Evolutionary conservation across 2,888 invertebrate genomes (phyloP).

Genomic region (Troides oblongomaculatus): DNA sequence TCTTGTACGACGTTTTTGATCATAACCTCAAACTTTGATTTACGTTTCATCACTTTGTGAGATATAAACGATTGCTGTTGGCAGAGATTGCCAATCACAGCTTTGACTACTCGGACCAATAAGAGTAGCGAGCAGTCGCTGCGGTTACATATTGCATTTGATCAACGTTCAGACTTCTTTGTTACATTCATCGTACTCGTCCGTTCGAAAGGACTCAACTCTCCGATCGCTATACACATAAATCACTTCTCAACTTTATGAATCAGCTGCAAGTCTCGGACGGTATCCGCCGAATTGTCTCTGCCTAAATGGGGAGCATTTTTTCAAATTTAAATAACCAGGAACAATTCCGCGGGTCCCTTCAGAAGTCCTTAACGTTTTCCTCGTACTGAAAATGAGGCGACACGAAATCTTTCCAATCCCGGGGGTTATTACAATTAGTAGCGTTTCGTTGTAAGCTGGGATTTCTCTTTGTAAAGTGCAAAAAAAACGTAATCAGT

Average conservation of each 20-base stretch:
- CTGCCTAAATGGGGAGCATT: conserved; percentile 12
- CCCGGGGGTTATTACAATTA: conserved; percentile 22
- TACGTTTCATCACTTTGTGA: too few species aligned
- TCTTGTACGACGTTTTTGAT: too few species aligned
- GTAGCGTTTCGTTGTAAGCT: conserved; percentile 7
- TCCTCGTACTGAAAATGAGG: conserved; percentile 5
- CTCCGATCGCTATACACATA: too few species aligned
- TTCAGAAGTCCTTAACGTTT: background rate
- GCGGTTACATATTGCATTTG: background rate
- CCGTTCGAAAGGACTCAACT: too few species aligned
- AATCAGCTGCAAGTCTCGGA: too few species aligned
- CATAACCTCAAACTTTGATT: too few species aligned
- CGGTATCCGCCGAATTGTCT: background rate
- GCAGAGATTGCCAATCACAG: too few species aligned
- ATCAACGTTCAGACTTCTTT: too few species aligned
- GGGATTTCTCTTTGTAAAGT: conserved; percentile 6
- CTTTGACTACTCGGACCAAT: too few species aligned
- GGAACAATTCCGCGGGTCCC: conserved; percentile 18
- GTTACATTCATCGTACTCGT: too few species aligned
- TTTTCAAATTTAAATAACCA: conserved; percentile 24
- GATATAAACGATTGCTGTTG: too few species aligned
- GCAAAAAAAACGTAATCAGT: background rate
- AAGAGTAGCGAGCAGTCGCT: background rate
- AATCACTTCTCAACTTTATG: too few species aligned
- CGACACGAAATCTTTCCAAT: conserved; percentile 10